Percentiles rank a stretch among this genome's conserved stretches.
Conservation (phyloP, 2,888 invertebrate genomes). For the Amphipyra tragopoginis region DNA sequence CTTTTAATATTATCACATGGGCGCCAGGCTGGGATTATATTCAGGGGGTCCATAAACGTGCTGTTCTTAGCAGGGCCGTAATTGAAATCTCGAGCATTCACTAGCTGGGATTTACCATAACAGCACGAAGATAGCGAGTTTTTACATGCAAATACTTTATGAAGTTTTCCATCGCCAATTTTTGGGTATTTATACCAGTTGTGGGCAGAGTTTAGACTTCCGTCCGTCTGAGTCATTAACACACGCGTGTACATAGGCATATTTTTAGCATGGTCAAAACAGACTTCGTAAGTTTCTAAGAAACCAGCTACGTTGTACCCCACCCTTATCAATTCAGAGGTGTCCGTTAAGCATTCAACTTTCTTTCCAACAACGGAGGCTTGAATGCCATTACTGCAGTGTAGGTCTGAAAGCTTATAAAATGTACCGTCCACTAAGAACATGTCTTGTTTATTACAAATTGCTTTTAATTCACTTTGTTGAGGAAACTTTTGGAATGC, state of each 20-base stretch:
- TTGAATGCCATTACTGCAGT: conserved; percentile 40
- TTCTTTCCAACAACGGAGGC: conserved; percentile 33
- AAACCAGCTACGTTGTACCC: conserved; percentile 49
- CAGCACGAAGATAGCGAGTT: conserved; percentile 38
- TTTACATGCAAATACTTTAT: conserved; percentile 39
- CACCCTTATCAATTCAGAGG: conserved; percentile 52
- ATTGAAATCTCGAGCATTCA: conserved; percentile 51
- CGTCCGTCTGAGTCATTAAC: conserved; percentile 23
- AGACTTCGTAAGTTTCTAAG: conserved; percentile 55
- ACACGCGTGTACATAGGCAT: conserved; percentile 48
- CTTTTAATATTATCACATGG: conserved; percentile 30
- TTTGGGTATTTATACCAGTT: conserved; percentile 44
- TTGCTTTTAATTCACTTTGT: conserved; percentile 26
- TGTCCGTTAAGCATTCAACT: conserved; percentile 39
- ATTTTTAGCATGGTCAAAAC: conserved; percentile 42
- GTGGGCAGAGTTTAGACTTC: conserved; percentile 1
- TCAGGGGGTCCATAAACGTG: conserved; percentile 57
- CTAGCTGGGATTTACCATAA: conserved; percentile 56
- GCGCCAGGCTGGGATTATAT: conserved; percentile 54
- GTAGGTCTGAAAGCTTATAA: conserved; percentile 48
- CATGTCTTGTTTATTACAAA: conserved; percentile 47
- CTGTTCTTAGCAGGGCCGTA: conserved; percentile 50
- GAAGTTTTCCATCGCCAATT: conserved; percentile 11
- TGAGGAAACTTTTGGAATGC: conserved; percentile 38
- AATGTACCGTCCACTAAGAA: conserved; percentile 37